Base-by-base conservation (phyloP, 2,797 vertebrate genomes). In the Amazona ochrocephala region DNA sequence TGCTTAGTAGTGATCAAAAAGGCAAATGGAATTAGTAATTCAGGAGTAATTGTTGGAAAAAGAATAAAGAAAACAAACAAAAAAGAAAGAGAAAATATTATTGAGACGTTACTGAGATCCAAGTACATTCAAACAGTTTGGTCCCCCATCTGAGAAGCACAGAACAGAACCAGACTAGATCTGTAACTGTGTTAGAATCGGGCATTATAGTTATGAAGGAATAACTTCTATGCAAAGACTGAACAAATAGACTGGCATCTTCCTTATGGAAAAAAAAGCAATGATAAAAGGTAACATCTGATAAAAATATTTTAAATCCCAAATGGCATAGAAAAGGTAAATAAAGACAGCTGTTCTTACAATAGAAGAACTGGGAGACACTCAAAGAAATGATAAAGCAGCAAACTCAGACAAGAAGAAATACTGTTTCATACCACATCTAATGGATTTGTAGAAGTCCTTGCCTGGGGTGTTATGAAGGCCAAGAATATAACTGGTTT, bases 331-430 rank as follows among this genome's bases (percentile, higher is more conserved):
- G 88, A 87, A 89, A 95, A 94, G 84, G 90, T 95, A 95, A 97
- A 95, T 95, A 93, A 95, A 95, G 93, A 90, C 94, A 96, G 95
- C 84, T 95, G 93, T 90, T 95, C 65, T 89, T 92, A 90, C 71
- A 92, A 41, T 42, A 89, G 77, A 74, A 84, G 58, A 74, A 70
- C 60, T 56, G 77, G 65, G 71, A 79, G 64, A 90, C 74, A 82
- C 54, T 71, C 74, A 95, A 89, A 91, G 86, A 88, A 95, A 47
- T 67, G 60, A 86, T 94, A 67, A 89, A 95, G 88, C 86, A 92
- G 44, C 86, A 90, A 48, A 92, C 53, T 79, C 71, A 79, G 73
- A 89, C 79, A 87, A 92, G 65, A 84, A 96, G 89, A 88, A 94
- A 87, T 83, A 79, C 39, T 79, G 42, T 77, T 92, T 92, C 68